phyloP scores from a whole-genome alignment of 2,797 vertebrate genomes.

The Thalassophryne amazonica region DNA sequence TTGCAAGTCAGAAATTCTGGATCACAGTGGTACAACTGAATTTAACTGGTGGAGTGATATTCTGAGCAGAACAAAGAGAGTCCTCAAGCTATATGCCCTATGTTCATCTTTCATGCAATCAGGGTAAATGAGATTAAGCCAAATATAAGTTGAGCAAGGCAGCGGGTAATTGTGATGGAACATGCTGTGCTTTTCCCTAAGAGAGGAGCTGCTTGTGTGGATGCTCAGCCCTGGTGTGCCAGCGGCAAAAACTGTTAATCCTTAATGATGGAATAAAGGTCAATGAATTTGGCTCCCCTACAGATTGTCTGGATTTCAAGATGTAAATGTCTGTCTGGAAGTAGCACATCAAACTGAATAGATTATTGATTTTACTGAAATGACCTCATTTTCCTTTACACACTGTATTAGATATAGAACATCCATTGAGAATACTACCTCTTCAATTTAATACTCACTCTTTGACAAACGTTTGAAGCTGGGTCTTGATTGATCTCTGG shows the following conservation, averaged over 20 bases:
- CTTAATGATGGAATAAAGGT: constrained; percentile 43
- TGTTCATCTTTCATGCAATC: constrained; percentile 1
- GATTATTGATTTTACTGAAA: no score
- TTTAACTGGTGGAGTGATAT: no score
- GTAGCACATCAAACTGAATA: no score
- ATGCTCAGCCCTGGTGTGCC: constrained; percentile 28
- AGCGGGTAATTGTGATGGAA: background rate
- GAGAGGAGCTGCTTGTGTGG: constrained; percentile 32
- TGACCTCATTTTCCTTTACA: no score
- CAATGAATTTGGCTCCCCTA: constrained; percentile 19
- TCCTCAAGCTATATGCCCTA: background rate
- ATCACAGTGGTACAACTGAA: no score
- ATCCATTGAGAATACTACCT: no score
- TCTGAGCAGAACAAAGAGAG: background rate
- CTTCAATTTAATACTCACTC: constrained; percentile 83
- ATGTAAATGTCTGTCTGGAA: no score
- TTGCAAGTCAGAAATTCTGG: no score
- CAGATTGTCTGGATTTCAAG: constrained; percentile 14
- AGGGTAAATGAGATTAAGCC: constrained; percentile 4
- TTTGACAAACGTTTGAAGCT: constrained; percentile 96
- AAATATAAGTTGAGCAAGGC: constrained; percentile 3
- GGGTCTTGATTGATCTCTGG: constrained; percentile 95
- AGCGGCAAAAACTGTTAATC: constrained; percentile 44
- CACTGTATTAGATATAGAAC: no score
- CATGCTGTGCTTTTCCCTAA: constrained; percentile 1